Percentiles rank a stretch among this genome's conserved stretches.
phyloP scores from a whole-genome alignment of 2,797 vertebrate species.

The Hyperoplus lanceolatus region DNA sequence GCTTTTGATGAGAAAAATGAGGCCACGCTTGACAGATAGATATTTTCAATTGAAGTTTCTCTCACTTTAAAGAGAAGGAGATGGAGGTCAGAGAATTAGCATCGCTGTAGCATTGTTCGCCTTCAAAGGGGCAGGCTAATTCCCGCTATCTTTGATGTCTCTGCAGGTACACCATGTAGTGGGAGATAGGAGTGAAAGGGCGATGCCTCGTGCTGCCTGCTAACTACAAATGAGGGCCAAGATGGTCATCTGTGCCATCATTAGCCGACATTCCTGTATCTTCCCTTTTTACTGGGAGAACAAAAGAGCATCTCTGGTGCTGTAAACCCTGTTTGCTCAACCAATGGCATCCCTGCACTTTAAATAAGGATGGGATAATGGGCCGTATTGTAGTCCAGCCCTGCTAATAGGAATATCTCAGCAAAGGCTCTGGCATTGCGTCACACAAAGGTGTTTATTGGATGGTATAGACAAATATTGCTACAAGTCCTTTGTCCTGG shows the following conservation, averaged over 20 bases:
- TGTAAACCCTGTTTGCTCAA: constrained; percentile 42
- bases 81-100: constrained; percentile 48
- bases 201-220: constrained; percentile 40
- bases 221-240: constrained; percentile 58
- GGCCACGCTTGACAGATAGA: constrained; percentile 38
- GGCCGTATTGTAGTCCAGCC: constrained; percentile 61
- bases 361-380: constrained; percentile 71
- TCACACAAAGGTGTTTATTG: constrained; percentile 61
- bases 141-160: constrained; percentile 62
- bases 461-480: constrained; percentile 48
- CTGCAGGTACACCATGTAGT: constrained; percentile 43
- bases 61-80: constrained; percentile 33
- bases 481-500: constrained; percentile 53
- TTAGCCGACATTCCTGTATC: constrained; percentile 69
- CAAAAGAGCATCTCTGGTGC: constrained; percentile 66
- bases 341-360: constrained; percentile 56
- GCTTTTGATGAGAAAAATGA: constrained; percentile 25
- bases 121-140: constrained; percentile 62
- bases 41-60: constrained; percentile 45
- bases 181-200: constrained; percentile 33
- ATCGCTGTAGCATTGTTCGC: constrained; percentile 47
- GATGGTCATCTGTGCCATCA: constrained; percentile 59
- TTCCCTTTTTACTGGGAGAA: constrained; percentile 59
- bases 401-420: constrained; percentile 69
- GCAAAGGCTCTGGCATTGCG: constrained; percentile 54